Evolutionary conservation across 1,140 invertebrate genomes (phyloP).

Genomic region (Frieseomelitta varia): DNA sequence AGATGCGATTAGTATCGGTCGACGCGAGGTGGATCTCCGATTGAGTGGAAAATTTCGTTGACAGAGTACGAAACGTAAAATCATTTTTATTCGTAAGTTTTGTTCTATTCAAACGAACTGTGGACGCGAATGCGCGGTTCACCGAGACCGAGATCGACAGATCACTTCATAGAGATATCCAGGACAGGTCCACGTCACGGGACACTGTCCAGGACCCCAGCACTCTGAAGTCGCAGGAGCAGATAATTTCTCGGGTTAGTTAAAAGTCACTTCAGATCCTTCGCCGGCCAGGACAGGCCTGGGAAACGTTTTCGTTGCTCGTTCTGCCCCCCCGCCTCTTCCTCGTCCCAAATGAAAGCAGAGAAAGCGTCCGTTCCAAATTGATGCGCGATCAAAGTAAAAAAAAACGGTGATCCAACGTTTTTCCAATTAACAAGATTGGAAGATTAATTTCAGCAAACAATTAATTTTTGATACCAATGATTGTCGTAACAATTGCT

Average conservation of each 20-base stretch:
- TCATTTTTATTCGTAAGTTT: background rate
- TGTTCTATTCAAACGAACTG: background rate
- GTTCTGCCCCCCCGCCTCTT: constrained; percentile 21
- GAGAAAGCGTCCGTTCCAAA: constrained; percentile 36
- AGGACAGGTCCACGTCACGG: constrained; percentile 42
- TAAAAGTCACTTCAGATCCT: constrained; percentile 72
- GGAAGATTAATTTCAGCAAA: background rate
- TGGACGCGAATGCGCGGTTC: background rate
- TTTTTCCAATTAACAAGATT: background rate
- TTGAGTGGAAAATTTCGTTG: background rate
- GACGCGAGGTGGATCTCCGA: background rate
- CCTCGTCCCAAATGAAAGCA: background rate
- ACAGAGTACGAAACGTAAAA: background rate
- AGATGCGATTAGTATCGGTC: background rate
- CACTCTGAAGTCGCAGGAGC: constrained; percentile 47
- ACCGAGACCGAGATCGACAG: constrained; percentile 37
- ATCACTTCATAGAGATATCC: constrained; percentile 60
- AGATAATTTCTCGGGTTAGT: constrained; percentile 74
- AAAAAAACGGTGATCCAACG: background rate
- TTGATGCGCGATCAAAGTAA: background rate
- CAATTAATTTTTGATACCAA: too few species aligned
- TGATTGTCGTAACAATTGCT: too few species aligned
- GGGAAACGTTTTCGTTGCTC: constrained; percentile 70
- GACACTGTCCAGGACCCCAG: constrained; percentile 76
- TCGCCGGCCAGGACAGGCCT: constrained; percentile 56